Evolutionary conservation across 2,797 vertebrate genomes (phyloP).

Genomic region (Erpetoichthys calabaricus): DNA sequence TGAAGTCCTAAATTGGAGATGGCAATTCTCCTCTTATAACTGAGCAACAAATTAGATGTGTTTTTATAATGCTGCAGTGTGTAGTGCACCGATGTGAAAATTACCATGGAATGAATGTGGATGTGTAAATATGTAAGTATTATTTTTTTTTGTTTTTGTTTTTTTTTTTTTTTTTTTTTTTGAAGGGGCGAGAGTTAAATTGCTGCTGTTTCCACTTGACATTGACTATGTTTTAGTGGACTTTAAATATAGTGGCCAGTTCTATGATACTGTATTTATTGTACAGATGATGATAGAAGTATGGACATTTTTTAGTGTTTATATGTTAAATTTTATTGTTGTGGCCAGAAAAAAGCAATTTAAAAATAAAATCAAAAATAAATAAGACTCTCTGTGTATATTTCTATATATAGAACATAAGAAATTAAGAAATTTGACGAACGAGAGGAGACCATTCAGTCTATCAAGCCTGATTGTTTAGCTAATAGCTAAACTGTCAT

Average conservation of each 20-base stretch:
- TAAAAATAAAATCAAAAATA: constrained; percentile 66
- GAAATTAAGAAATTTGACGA: too few relatives aligned
- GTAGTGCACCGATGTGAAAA: constrained; percentile 77
- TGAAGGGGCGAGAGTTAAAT: constrained; percentile 41
- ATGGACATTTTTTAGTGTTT: constrained; percentile 81
- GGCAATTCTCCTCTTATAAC: constrained; percentile 36
- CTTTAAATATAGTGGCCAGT: constrained; percentile 75
- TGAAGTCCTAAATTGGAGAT: constrained; percentile 14
- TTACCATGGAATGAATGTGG: constrained; percentile 67
- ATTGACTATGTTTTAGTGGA: constrained; percentile 61
- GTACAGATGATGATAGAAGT: constrained; percentile 84
- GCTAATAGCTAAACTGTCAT: too few relatives aligned
- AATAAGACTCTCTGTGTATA: constrained; percentile 39
- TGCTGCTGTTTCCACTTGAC: constrained; percentile 79
- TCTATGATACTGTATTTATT: constrained; percentile 91
- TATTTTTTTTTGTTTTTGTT: constrained; percentile 28
- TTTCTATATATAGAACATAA: constrained; percentile 14
- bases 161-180: too few relatives aligned
- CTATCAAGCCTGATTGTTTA: too few relatives aligned
- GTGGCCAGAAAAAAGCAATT: constrained; percentile 82
- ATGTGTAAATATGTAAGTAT: constrained; percentile 58
- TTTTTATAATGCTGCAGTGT: constrained; percentile 73
- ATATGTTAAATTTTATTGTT: constrained; percentile 97
- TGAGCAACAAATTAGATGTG: constrained; percentile 59
- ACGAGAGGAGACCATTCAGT: too few relatives aligned